Evolutionary conservation across 2,888 invertebrate genomes (phyloP), one percentile per base, ranked within the genome.

Genomic region (Elegia similella): DNA sequence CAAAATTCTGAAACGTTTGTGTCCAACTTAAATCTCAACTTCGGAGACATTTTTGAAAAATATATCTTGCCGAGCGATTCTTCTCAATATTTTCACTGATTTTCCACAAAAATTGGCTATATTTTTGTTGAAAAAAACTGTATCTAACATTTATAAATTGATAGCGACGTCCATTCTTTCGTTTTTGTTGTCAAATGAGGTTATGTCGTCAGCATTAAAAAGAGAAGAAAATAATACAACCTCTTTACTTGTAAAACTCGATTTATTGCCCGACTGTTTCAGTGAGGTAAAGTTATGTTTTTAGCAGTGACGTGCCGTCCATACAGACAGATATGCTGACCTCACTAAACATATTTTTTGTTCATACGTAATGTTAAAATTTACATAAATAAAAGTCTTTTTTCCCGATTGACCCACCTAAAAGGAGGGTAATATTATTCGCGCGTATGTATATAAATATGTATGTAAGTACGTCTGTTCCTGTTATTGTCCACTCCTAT

Each of bases 121-220:
- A 48, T 15, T 48, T 48, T 32, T 13, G 12, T 32, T 48, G 48
- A 32, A 30, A 48, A 48, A 32, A 48, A n/a, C 6, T 13, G 6
- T 30, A 48, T 48, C n/a, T 48, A 10, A 13, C 30, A 32, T 48
- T 32, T 10, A 32, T 15, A 13, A 32, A 30, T 48, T 48, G 48
- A 48, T 32, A 48, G n/a, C 1, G 30, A 48, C 32, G 17, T 42
- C 29, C 16, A 56, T 29, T 42, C 42, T 30, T 38, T 42, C 29
- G 38, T 48, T 30, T 56, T 48, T 56, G 32, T 23, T 38, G 38
- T 38, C 46, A 15, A 47, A 23, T 16, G 13, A 48, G 16, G 15
- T 42, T n/a, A 48, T 43, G 29, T 17, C 32, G 8, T 13, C 55
- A 46, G 46, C 12, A n/a, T 46, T 23, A 46, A 46, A 46, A 23